Percentiles rank a stretch among this genome's conserved stretches.
These are phyloP conservation scores for Tokudaia tokunoshimensis DNA, from an alignment of 2,797 vertebrate species.

Conservation along the genomic window DNA sequence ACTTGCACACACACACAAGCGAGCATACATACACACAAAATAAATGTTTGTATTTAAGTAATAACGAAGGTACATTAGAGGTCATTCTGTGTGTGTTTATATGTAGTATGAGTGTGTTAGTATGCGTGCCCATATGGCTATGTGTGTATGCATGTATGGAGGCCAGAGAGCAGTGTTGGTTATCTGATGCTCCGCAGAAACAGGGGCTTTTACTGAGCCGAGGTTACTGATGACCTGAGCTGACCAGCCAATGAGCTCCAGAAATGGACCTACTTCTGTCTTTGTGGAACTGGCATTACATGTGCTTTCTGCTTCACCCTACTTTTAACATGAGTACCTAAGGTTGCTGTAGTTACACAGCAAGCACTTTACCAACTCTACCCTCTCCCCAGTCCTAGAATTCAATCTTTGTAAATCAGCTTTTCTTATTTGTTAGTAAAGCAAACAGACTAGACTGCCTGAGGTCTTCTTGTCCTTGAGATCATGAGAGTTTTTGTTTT, in stretches of 20 bases:
- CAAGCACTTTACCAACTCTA: no score
- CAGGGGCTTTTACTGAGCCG: neutral
- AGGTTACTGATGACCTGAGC: neutral
- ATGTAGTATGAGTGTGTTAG: neutral
- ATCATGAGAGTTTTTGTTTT: neutral
- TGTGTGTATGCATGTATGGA: neutral
- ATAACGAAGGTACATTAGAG: conserved; percentile 5
- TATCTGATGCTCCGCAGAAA: neutral
- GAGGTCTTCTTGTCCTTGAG: neutral
- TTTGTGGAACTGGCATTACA: neutral
- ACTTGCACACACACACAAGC: neutral
- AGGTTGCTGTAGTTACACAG: neutral
- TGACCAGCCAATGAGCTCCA: neutral
- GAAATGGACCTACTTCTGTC: neutral
- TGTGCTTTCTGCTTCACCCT: neutral
- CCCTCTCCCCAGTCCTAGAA: neutral
- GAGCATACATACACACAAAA: neutral
- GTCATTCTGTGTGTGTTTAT: neutral
- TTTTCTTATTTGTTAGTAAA: conserved; percentile 21
- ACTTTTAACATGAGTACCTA: neutral
- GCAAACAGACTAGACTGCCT: neutral
- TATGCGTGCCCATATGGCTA: neutral
- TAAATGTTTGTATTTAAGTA: neutral
- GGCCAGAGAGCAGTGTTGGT: neutral
- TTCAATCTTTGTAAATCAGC: neutral